phyloP scores from a whole-genome alignment of 2,888 invertebrate species.

The Byasa hedistus region DNA sequence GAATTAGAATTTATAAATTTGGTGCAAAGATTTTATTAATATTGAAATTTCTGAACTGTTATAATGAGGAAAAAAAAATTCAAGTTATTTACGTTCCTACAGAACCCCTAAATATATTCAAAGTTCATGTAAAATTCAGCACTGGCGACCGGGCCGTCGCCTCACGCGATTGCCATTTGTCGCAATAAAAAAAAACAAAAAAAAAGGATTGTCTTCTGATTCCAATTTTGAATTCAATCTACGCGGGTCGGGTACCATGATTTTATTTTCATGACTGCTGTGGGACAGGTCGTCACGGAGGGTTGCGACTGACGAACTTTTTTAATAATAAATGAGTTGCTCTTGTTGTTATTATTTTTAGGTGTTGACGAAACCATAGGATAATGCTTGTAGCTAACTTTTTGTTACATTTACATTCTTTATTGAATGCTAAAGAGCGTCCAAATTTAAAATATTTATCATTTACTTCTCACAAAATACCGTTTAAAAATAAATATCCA shows the following conservation, averaged over 20 bases:
- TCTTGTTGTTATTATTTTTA: constrained; percentile 55
- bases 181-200: constrained; percentile 65
- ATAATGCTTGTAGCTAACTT: constrained; percentile 46
- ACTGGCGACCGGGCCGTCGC: constrained; percentile 56
- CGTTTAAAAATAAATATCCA: too few species aligned
- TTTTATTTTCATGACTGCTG: constrained; percentile 77
- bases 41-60: background rate
- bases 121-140: constrained; percentile 68
- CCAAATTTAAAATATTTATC: too few species aligned
- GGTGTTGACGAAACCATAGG: constrained; percentile 44
- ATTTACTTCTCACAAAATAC: too few species aligned
- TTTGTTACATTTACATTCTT: background rate
- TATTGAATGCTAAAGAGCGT: too few species aligned
- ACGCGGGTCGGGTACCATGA: constrained; percentile 71
- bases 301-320: constrained; percentile 50
- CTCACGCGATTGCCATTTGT: constrained; percentile 58
- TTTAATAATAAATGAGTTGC: constrained; percentile 66
- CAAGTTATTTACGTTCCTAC: constrained; percentile 21
- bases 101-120: constrained; percentile 42
- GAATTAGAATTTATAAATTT: too few species aligned
- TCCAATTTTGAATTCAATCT: constrained; percentile 78
- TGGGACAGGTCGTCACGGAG: constrained; percentile 53
- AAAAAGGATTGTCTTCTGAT: constrained; percentile 75
- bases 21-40: too few species aligned
- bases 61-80: background rate